Base-by-base conservation (phyloP, 2,888 invertebrate species). In the Lottia gigantea region DNA sequence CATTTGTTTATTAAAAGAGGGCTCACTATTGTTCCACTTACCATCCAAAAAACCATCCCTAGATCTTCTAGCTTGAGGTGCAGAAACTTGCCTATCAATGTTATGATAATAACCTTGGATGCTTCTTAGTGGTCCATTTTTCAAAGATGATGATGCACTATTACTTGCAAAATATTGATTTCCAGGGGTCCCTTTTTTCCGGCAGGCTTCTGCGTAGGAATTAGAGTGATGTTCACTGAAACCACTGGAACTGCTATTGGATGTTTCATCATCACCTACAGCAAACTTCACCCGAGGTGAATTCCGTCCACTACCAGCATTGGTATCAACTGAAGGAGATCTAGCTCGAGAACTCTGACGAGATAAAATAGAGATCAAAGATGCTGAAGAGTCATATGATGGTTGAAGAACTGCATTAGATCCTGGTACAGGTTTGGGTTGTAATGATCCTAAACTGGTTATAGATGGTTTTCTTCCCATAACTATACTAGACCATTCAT, bases 401-500 rank as follows among this genome's bases (percentile, higher is more conserved):
- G 76, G 74, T 70, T 78, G 78, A 23, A 83, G 71, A 7, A 76
- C 77, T 55, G 78, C 76, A n/a, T 82, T 80, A 19, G 84, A 82
- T 16, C 84, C 84, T 14, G 84, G 84, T 16, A 83, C 80, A 62
- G 83, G 84, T 64, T 82, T 81, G 19, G 79, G 78, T 19, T 68
- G 49, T 6, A 71, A 67, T 6, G 71, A 72, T 11, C 71, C 61
- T n/a, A 70, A 25, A 55, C 71, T 40, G 11, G 68, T 64, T 16
- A 66, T 19, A 1, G 81, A 78, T 8, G 77, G 72, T 26, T 78
- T 78, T 40, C 81, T 75, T 12, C 84, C 84, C 4, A 82, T 73
- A 7, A 84, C 85, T 19, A 85, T 68, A 71, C 80, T 80, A 0
- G 85, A 76, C 84, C 84, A 85, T 47, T 81, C 70, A 69, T 77